phyloP scores from a whole-genome alignment of 2,888 invertebrate genomes.

The Mallateleia sp. region DNA sequence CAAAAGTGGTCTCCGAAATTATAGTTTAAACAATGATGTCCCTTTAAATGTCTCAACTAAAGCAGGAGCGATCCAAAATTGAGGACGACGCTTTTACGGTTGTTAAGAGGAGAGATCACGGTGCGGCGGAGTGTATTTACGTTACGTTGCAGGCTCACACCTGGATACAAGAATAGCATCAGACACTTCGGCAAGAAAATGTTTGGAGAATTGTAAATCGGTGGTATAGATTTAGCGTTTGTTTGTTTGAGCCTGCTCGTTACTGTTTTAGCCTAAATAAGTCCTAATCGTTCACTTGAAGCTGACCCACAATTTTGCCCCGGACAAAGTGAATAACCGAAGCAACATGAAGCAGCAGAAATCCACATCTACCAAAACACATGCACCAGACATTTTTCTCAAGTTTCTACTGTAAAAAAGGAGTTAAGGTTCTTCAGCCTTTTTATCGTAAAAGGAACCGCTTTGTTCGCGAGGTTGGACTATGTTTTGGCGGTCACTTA shows the following conservation, averaged over 20 bases:
- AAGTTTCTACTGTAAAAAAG: constrained; percentile 34
- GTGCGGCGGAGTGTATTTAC: constrained; percentile 85
- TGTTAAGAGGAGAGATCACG: constrained; percentile 60
- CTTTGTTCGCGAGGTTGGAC: constrained; percentile 50
- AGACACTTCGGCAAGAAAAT: constrained; percentile 68
- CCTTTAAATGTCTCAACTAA: no score
- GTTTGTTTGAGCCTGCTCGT: constrained; percentile 36
- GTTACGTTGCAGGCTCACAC: constrained; percentile 87
- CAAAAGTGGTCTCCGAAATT: no score
- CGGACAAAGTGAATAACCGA: no score
- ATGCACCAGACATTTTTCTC: constrained; percentile 48
- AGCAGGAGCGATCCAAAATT: constrained; percentile 21
- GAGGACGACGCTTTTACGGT: constrained; percentile 49
- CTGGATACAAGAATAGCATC: constrained; percentile 88
- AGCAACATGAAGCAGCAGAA: no score
- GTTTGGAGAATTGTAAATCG: constrained; percentile 48
- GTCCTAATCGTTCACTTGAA: not conserved
- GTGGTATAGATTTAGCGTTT: constrained; percentile 41
- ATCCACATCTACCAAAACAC: constrained; percentile 31
- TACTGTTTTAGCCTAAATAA: constrained; percentile 35
- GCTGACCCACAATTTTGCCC: no score
- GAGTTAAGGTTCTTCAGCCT: constrained; percentile 35
- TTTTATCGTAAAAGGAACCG: constrained; percentile 58
- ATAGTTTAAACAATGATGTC: no score
- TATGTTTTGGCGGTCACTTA: constrained; percentile 65